Base-by-base conservation (phyloP, 92 coral and sea anemone species). In the Parazoanthus atlanticus region DNA sequence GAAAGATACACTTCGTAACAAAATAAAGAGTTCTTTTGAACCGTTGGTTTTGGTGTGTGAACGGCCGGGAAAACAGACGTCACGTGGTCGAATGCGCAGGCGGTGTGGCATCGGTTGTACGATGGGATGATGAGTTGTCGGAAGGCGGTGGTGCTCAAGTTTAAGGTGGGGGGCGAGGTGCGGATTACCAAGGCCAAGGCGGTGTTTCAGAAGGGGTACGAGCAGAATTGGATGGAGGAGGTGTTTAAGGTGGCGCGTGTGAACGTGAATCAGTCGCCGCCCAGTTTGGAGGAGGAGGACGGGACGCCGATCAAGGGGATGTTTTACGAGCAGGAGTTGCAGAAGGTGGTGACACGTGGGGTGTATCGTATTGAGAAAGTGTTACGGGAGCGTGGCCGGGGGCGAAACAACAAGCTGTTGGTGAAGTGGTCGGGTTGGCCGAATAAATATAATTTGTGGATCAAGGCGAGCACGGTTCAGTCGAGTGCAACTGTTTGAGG, bases 151-250 rank as follows among this genome's bases (percentile, higher is more conserved):
- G 3, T n/a, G 16, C 4, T 36, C 31, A 2, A 70, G 0, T 70
- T 70, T 28, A 5, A 28, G 33, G 75, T 70, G 25, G 75, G 75
- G 0, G 36, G 26, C 0, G 15, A 0, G 34, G 75, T 70, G 31
- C 31, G 75, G 16, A 70, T 70, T 17, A 28, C 33, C 17, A 28
- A 28, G 75, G 33, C 32, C 25, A 70, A 70, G 25, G 33, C 16
- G 15, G 4, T 3, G 16, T 70, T 70, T 70, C 9, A 8, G 0
- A 70, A 70, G 0, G 75, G 75, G 36, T 70, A 70, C 32, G 33
- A 70, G 25, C 32, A 70, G 33, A 70, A 70, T 31, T 70, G 75
- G 75, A 70, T 36, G 75, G 75, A 70, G 33, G 75, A 70, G 33
- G 33, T 28, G 75, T 70, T 70, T 8, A 28, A 70, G 74, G 31